phyloP scores from a whole-genome alignment of 2,113 vertebrate species.

The Grammatotria lemairii region DNA sequence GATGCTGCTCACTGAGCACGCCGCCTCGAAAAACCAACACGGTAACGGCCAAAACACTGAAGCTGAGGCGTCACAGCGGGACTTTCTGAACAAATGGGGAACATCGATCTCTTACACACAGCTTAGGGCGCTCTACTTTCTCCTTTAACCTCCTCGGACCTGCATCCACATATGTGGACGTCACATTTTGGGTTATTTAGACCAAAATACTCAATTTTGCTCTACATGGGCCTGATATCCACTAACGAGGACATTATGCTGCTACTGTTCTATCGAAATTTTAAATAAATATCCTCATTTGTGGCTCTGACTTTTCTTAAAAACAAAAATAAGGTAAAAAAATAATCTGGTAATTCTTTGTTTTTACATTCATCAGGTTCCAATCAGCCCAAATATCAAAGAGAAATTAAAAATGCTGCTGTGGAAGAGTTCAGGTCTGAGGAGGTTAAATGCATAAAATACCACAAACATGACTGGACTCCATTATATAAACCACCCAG shows the following conservation, averaged over 20 bases:
- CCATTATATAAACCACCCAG: background rate
- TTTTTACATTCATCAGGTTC: background rate
- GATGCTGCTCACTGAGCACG: background rate
- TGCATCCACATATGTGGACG: background rate
- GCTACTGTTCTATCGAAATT: rapidly evolving
- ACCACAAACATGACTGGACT: background rate
- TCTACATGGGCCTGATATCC: background rate
- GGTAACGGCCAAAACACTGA: background rate
- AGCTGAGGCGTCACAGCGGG: background rate
- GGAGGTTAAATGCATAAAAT: background rate
- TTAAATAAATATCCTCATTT: background rate
- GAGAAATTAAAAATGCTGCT: rapidly evolving
- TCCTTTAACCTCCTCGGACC: background rate
- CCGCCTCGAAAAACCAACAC: background rate
- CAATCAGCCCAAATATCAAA: background rate
- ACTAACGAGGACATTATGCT: rapidly evolving
- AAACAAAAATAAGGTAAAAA: background rate
- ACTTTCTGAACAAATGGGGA: background rate
- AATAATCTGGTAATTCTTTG: background rate
- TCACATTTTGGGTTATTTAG: background rate
- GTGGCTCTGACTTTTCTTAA: background rate
- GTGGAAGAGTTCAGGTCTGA: rapidly evolving
- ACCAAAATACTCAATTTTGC: background rate
- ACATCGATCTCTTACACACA: background rate
- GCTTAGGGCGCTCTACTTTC: background rate